phyloP scores from a whole-genome alignment of 1,140 invertebrate species.

The Hylaeus volcanicus region DNA sequence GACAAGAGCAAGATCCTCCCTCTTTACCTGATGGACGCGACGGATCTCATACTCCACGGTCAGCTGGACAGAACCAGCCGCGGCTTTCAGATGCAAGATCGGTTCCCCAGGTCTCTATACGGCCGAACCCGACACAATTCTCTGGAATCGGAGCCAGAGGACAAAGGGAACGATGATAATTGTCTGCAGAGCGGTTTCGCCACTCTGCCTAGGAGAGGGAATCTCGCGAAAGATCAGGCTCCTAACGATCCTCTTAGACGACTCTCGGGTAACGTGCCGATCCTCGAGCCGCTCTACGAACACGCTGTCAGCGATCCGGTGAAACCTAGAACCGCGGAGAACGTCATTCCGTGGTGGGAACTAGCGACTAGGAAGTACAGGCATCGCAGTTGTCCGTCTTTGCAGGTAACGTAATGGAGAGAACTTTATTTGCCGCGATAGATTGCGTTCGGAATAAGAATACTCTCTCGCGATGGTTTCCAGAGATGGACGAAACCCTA shows the following conservation, averaged over 20 bases:
- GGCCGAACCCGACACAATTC: conserved; percentile 68
- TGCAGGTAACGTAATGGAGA: conserved; percentile 80
- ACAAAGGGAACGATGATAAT: conserved; percentile 23
- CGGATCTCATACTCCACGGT: conserved; percentile 71
- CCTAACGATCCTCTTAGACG: conserved; percentile 64
- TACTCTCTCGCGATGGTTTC: neutral
- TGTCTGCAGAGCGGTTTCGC: conserved; percentile 56
- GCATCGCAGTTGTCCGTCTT: conserved; percentile 86
- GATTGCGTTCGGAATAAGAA: neutral
- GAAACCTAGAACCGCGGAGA: conserved; percentile 68
- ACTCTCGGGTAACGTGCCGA: conserved; percentile 72
- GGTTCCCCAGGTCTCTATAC: conserved; percentile 1
- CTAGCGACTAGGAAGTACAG: conserved; percentile 88
- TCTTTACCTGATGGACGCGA: conserved; percentile 70
- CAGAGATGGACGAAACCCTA: too few relatives aligned
- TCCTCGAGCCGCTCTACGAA: conserved; percentile 79
- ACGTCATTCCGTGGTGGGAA: conserved; percentile 90
- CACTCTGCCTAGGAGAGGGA: conserved; percentile 70
- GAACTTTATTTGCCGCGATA: neutral
- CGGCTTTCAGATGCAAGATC: conserved; percentile 24
- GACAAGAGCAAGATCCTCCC: neutral
- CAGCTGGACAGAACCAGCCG: conserved; percentile 55
- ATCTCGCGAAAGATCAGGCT: conserved; percentile 54
- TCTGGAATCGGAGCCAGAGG: conserved; percentile 57
- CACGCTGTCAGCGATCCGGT: conserved; percentile 77